Evolutionary conservation across 2,888 invertebrate species (phyloP), one percentile per base, ranked within the genome.

Genomic region (Boloria euphrosyne): DNA sequence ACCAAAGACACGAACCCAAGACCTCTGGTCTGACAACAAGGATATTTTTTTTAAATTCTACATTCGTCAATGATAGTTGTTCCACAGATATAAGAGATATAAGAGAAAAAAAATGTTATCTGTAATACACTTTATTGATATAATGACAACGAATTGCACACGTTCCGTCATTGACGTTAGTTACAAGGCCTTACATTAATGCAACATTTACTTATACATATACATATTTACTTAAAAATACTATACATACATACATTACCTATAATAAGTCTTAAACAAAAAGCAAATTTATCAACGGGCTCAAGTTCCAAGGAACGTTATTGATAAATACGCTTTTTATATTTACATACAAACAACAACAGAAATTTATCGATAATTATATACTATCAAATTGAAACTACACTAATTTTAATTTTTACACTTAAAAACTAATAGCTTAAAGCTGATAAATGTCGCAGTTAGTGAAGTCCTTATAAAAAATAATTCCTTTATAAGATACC

Each of bases 261-360:
- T 18, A 55, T n/a, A 54, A 47, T 68, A 47, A 49, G 44, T 52
- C 51, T 47, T n/a, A 49, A 64, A 74, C 85, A 86, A 89, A 38
- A 90, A 90, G 87, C 83, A 82, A 70, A 78, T 83, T 70, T 81
- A 78, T 81, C 90, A 90, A 89, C 77, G 90, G 90, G 90, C 90
- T 90, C 90, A 89, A 79, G 84, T 83, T 85, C 83, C 72, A 74
- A 76, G 78, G 80, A 81, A 80, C 80, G 77, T 78, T 78, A 77
- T 87, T 90, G 90, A 85, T 82, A 81, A 75, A 82, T 86, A 80
- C 73, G 85, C 89, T 90, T 89, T 74, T 54, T 62, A 43, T 66
- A 71, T 70, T 62, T 71, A 68, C 63, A 68, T 18, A 54, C 17
- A 38, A 38, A 54, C 43, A 17, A 43, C 13, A 52, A 31, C 14